phyloP scores from a whole-genome alignment of 30 jellyfish, hydroid and myxozoan species.

The Mastigias papua region DNA sequence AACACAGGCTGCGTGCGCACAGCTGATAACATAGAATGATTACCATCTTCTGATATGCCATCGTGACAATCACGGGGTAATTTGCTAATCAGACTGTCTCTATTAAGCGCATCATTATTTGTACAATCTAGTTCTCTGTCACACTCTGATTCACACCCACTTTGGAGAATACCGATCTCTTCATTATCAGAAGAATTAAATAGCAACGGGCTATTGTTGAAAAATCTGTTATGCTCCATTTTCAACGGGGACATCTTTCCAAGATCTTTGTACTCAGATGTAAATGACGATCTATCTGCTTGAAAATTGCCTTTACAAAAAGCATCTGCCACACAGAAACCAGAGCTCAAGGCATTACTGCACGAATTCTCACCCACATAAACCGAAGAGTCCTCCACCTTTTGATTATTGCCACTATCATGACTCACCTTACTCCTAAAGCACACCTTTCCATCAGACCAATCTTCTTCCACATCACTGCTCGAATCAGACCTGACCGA shows the following conservation, averaged over 20 bases:
- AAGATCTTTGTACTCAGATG: neutral
- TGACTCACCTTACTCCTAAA: neutral
- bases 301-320: neutral
- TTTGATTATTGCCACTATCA: neutral
- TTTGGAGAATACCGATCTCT: neutral
- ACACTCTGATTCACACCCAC: neutral
- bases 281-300: neutral
- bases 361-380: neutral
- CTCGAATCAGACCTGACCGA: conserved; percentile 31
- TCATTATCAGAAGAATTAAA: conserved; percentile 13
- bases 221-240: neutral
- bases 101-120: too few species aligned
- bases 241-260: neutral
- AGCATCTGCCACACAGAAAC: neutral
- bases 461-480: conserved; percentile 20
- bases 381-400: neutral
- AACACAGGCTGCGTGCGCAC: too few species aligned
- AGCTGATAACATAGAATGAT: neutral
- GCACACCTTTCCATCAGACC: neutral
- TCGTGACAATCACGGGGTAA: too few species aligned
- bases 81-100: too few species aligned
- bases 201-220: conserved; percentile 7
- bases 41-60: neutral
- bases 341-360: neutral
- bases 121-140: neutral